phyloP scores from a whole-genome alignment of 2,113 vertebrate genomes.

The Laterallus jamaicensis region DNA sequence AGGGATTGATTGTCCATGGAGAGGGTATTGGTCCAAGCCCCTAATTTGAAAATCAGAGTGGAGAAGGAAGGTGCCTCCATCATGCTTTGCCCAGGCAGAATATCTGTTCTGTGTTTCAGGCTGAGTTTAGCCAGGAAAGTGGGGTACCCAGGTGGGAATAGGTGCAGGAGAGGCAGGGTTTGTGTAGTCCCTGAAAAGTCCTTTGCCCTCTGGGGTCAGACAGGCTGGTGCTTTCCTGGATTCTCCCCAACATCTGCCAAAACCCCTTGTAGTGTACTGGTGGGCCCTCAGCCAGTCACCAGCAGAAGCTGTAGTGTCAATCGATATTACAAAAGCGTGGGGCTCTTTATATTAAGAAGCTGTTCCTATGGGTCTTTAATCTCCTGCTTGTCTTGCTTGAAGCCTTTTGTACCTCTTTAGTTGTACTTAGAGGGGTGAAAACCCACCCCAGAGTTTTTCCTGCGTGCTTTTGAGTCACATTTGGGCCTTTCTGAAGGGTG shows the following conservation, averaged over 20 bases:
- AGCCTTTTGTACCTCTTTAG: neutral
- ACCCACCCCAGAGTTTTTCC: accelerated
- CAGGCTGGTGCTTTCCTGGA: neutral
- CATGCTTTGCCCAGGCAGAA: neutral
- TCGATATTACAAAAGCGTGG: neutral
- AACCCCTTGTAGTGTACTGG: neutral
- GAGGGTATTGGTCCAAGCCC: neutral
- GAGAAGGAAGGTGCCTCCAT: neutral
- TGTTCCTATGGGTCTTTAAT: neutral
- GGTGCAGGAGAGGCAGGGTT: neutral
- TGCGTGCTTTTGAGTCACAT: neutral
- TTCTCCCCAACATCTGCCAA: neutral
- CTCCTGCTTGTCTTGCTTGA: neutral
- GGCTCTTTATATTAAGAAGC: neutral
- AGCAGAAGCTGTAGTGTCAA: neutral
- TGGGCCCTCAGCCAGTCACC: neutral
- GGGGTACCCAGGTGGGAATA: neutral
- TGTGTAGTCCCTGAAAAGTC: neutral
- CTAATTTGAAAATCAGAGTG: neutral
- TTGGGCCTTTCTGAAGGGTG: neutral
- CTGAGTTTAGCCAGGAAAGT: neutral
- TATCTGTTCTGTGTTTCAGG: accelerated
- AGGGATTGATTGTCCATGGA: neutral
- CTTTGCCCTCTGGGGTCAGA: neutral
- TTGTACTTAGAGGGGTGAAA: neutral